These are phyloP conservation scores for Drosophila rufa DNA, from an alignment of 1,140 invertebrate genomes.

Conservation along the genomic window DNA sequence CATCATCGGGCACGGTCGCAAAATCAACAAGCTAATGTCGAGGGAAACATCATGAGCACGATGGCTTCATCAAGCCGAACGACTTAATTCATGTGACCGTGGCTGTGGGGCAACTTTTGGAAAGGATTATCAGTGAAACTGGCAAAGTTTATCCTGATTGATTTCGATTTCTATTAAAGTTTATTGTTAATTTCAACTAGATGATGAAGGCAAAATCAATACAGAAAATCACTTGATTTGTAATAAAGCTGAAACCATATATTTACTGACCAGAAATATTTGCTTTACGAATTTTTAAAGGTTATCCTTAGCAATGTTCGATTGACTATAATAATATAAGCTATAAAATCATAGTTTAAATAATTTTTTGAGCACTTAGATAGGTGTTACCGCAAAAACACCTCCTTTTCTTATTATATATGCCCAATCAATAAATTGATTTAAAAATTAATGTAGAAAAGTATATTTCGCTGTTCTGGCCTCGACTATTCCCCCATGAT, in stretches of 20 bases:
- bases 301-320: too few species aligned
- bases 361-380: too few species aligned
- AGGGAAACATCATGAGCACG: constrained; percentile 16
- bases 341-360: too few species aligned
- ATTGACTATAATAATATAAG: too few species aligned
- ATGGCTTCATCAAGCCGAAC: constrained; percentile 10
- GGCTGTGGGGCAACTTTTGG: not conserved
- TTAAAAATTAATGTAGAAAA: constrained; percentile 21
- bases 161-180: constrained; percentile 16
- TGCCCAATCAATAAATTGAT: constrained; percentile 33
- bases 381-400: not conserved
- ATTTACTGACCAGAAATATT: too few species aligned
- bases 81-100: constrained; percentile 20
- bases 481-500: constrained; percentile 1
- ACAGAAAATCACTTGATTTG: not conserved
- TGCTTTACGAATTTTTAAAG: too few species aligned
- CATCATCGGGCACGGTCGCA: constrained; percentile 31
- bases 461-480: constrained; percentile 1
- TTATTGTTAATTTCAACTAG: not conserved
- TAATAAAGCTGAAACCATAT: too few species aligned
- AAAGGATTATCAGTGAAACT: constrained; percentile 10
- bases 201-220: too few species aligned
- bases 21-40: constrained; percentile 44
- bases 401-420: not conserved
- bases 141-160: constrained; percentile 20